These are phyloP conservation scores for Poecile montanus DNA, from an alignment of 2,797 vertebrate species.

Conservation along the genomic window DNA sequence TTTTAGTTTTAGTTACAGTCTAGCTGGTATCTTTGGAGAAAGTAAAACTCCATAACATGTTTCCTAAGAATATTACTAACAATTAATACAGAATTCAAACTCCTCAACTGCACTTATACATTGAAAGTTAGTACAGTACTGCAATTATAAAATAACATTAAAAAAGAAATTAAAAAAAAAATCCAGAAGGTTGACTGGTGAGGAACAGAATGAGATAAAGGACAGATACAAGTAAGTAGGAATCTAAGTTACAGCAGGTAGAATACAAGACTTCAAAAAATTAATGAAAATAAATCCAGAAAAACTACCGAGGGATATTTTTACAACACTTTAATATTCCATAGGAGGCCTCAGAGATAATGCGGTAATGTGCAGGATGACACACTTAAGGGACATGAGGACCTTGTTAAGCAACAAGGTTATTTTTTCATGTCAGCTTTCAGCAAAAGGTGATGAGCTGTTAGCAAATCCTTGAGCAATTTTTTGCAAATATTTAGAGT, in stretches of 20 bases:
- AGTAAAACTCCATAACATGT: neutral
- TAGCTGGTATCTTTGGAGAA: neutral
- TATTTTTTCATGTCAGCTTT: neutral
- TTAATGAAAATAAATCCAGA: neutral
- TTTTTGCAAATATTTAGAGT: neutral
- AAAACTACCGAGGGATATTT: neutral
- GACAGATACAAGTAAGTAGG: neutral
- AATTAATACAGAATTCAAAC: neutral
- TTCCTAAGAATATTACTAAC: neutral
- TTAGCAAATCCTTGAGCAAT: neutral
- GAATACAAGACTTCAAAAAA: neutral
- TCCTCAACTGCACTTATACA: neutral
- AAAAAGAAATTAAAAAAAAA: neutral
- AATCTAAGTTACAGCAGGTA: neutral
- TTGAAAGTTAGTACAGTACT: neutral
- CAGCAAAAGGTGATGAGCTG: neutral
- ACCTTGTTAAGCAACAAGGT: neutral
- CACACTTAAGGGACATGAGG: rapidly evolving
- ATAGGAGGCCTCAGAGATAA: neutral
- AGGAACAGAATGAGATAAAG: neutral
- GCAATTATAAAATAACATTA: neutral
- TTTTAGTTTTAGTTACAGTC: neutral
- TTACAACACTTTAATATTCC: neutral
- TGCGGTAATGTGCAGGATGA: neutral
- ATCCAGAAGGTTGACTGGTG: neutral